Percentiles rank a stretch among this genome's conserved stretches.
Conservation (phyloP, 2,888 invertebrate genomes). For the Oxystoma pomonae region DNA sequence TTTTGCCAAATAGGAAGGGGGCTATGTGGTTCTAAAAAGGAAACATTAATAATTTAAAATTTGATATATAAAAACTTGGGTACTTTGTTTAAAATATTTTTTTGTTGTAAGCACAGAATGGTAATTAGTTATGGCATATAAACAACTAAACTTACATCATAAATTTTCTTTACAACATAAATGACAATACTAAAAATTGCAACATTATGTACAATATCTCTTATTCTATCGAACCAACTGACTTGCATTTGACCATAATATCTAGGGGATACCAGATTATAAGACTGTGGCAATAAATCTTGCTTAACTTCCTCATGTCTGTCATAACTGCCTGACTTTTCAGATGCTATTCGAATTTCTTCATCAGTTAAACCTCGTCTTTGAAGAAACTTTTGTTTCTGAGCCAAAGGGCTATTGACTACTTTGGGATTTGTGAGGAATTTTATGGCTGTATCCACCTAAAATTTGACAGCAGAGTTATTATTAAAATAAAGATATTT, state of each 20-base stretch:
- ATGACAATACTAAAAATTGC: conserved; percentile 73
- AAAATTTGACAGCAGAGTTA: no score
- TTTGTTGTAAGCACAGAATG: no score
- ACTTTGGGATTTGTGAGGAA: conserved; percentile 86
- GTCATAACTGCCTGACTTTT: conserved; percentile 54
- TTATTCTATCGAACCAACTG: conserved; percentile 51
- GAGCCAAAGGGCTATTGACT: conserved; percentile 66
- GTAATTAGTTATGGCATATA: no score
- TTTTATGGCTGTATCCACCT: conserved; percentile 82
- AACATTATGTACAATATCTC: conserved; percentile 67
- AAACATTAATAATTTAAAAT: conserved; percentile 5
- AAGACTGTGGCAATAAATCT: conserved; percentile 24
- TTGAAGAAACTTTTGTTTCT: conserved; percentile 74
- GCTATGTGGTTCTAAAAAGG: conserved; percentile 57
- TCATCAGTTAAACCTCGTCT: conserved; percentile 72
- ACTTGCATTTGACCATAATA: conserved; percentile 39
- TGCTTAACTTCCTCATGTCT: conserved; percentile 35
- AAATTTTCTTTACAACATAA: conserved; percentile 76
- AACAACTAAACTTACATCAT: conserved; percentile 58
- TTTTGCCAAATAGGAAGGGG: conserved; percentile 64
- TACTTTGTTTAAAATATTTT: no score
- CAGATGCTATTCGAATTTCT: conserved; percentile 72
- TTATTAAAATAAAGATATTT: no score
- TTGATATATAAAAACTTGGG: no score
- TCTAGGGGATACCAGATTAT: conserved; percentile 18